A percentile compares a stretch with the other conserved stretches of the same genome.
phyloP scores from a whole-genome alignment of 2,888 invertebrate genomes.

The Trissolcus japonicus region DNA sequence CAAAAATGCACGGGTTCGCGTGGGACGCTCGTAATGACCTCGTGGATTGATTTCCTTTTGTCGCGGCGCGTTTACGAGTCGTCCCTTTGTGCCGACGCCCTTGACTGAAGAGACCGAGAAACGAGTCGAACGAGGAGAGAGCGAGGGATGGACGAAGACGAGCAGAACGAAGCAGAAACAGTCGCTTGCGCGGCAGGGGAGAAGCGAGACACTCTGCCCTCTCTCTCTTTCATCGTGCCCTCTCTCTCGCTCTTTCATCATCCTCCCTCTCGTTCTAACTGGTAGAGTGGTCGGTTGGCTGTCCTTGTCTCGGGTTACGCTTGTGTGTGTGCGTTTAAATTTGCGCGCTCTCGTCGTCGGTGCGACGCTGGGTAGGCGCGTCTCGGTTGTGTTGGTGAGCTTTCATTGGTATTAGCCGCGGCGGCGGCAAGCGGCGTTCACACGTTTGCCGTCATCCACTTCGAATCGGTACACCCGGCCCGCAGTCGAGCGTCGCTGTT shows the following conservation, averaged over 20 bases:
- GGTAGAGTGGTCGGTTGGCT: slow-evolving; percentile 6
- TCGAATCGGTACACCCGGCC: slow-evolving; percentile 65
- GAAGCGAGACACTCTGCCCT: slow-evolving; percentile 41
- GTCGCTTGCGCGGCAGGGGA: slow-evolving; percentile 48
- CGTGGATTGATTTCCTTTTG: slow-evolving; percentile 59
- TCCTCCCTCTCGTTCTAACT: neutral
- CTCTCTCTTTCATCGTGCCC: slow-evolving; percentile 11
- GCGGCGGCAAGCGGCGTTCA: slow-evolving; percentile 72
- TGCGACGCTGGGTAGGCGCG: slow-evolving; percentile 50
- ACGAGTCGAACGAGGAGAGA: slow-evolving; percentile 59
- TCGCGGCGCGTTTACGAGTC: slow-evolving; percentile 59
- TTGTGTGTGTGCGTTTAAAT: slow-evolving; percentile 51
- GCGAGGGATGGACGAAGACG: slow-evolving; percentile 54
- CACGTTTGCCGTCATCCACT: slow-evolving; percentile 73
- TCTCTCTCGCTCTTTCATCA: slow-evolving; percentile 15
- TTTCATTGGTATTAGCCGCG: slow-evolving; percentile 64
- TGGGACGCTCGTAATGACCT: slow-evolving; percentile 58
- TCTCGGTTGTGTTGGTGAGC: slow-evolving; percentile 49
- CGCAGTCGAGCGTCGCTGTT: slow-evolving; percentile 73
- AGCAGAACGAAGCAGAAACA: slow-evolving; percentile 44
- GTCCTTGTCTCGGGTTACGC: slow-evolving; percentile 21
- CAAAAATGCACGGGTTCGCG: slow-evolving; percentile 54
- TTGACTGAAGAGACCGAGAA: slow-evolving; percentile 66
- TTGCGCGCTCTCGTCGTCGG: slow-evolving; percentile 50
- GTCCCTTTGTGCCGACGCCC: slow-evolving; percentile 64